phyloP scores from a whole-genome alignment of 35 echinoderm and acorn worm species.

The Hemicentrotus pulcherrimus region DNA sequence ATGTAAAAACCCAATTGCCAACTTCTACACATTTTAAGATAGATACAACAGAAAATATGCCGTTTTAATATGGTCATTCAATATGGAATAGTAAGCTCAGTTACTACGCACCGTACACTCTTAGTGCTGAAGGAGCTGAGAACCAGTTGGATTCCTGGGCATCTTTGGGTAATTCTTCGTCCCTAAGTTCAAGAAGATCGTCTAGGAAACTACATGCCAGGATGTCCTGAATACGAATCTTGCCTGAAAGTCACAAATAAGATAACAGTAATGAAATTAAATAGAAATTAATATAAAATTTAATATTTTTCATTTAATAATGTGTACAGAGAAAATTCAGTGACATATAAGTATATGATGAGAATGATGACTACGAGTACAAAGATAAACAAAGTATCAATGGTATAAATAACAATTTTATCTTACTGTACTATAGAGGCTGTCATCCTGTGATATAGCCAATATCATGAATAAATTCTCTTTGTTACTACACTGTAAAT shows the following conservation, averaged over 20 bases:
- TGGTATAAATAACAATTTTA: too few relatives aligned
- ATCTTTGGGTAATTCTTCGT: slow-evolving; percentile 99
- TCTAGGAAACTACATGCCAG: slow-evolving; percentile 97
- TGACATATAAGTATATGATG: neutral
- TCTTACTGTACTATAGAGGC: too few relatives aligned
- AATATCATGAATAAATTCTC: neutral
- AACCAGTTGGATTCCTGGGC: slow-evolving; percentile 99
- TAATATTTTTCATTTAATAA: neutral
- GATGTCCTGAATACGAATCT: slow-evolving; percentile 99
- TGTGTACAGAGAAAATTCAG: neutral
- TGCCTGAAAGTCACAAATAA: slow-evolving; percentile 59
- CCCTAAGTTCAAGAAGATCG: slow-evolving; percentile 96
- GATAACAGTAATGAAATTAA: neutral
- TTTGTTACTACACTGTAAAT: too few relatives aligned
- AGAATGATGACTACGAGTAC: too few relatives aligned
- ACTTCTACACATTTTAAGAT: too few relatives aligned
- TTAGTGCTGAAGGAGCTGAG: slow-evolving; percentile 95
- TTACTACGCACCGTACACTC: slow-evolving; percentile 87
- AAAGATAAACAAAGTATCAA: too few relatives aligned
- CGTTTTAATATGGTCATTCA: too few relatives aligned
- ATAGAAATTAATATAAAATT: neutral
- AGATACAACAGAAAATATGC: too few relatives aligned
- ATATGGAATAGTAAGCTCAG: too few relatives aligned
- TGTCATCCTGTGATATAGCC: too few relatives aligned
- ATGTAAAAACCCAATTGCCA: too few relatives aligned